Conservation (phyloP, 1,140 invertebrate genomes). For the Drosophila sucinea region DNA sequence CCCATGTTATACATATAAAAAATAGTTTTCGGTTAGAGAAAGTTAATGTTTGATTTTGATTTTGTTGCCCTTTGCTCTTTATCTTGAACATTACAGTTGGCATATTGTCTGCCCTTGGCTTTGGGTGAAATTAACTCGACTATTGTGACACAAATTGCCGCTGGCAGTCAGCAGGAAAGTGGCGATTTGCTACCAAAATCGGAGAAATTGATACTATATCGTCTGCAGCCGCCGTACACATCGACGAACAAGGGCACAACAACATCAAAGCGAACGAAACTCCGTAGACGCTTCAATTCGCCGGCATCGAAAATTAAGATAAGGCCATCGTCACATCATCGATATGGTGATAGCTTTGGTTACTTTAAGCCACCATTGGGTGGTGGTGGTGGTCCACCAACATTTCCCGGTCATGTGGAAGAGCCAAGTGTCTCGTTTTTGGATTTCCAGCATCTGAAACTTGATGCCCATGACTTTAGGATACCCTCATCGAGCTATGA, state of each 20-base stretch:
- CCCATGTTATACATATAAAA: conserved; percentile 17
- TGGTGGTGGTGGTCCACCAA: neutral
- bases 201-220: conserved; percentile 61
- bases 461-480: conserved; percentile 66
- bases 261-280: conserved; percentile 48
- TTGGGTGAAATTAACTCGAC: conserved; percentile 16
- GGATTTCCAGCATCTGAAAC: conserved; percentile 71
- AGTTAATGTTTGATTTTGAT: conserved; percentile 39
- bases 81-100: conserved; percentile 26
- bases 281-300: conserved; percentile 55
- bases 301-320: conserved; percentile 61
- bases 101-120: conserved; percentile 44
- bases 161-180: neutral
- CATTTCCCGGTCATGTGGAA: conserved; percentile 40
- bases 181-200: conserved; percentile 44
- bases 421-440: conserved; percentile 61
- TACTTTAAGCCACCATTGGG: conserved; percentile 52
- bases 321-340: conserved; percentile 49
- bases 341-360: conserved; percentile 20
- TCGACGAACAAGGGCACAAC: neutral
- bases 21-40: conserved; percentile 28
- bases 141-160: conserved; percentile 19
- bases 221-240: conserved; percentile 58
- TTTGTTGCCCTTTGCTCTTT: conserved; percentile 28
- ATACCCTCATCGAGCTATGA: conserved; percentile 70